Evolutionary conservation across 2,113 vertebrate genomes (phyloP), one percentile per base, ranked within the genome.

Genomic region (Polypterus senegalus): DNA sequence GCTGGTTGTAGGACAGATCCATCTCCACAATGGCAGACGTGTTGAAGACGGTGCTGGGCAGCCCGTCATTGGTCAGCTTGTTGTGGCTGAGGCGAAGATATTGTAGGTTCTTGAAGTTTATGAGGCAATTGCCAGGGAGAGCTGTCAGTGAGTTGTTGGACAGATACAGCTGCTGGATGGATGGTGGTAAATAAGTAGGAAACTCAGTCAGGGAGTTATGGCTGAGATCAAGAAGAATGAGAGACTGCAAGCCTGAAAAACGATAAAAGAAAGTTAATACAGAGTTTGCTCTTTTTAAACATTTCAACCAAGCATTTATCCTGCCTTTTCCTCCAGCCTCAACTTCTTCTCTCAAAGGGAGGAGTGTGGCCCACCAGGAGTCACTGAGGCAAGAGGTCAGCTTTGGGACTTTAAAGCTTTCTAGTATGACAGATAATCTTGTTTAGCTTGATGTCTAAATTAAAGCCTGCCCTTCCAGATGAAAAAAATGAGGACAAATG

Each of bases 1-100:
- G 76, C 63, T 74, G 75, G 71, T 87, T 89, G 60, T 83, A 81
- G n/a, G 84, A 83, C 47, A 88, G 77, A 61, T 86, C 86, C 63
- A 86, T 70, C 72, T 89, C 84, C 65, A 87, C 71, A 64, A 88
- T 67, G 58, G 79, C 77, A 69, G 81, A 76, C 47, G 75, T 45
- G 61, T 83, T 88, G 70, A 87, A 84, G 51, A 65, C 73, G 6
- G 49, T 54, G 0, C 54, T 63, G 9, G 71, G 61, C 54, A 87
- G 2, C 3, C n/a, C 43, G 1, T 3, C 11, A 47, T 70, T 82
- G 52, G 51, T 57, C 56, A 89, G 69, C 49, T 61, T 63, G 57
- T 85, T 88, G 65, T 61, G 75, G 65, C 77, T 72, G 5, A 87
- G 65, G 10, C 79, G 79, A 4, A 88, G 79, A 59, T 78, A 81